phyloP scores from a whole-genome alignment of 2,797 vertebrate genomes.

The Microctenopoma stevenorrisi region DNA sequence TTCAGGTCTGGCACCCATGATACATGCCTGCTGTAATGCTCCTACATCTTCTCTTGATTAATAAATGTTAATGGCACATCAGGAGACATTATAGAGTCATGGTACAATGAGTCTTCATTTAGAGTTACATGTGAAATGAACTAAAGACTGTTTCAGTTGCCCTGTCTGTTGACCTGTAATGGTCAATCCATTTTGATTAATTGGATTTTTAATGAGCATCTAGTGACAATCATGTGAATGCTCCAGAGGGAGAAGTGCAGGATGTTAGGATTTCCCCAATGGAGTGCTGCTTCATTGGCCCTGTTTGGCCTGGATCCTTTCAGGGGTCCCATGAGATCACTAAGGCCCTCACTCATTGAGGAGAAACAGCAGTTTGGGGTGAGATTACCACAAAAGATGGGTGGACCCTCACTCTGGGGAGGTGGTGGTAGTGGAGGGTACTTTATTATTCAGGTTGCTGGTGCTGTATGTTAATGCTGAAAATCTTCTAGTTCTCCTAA shows the following conservation, averaged over 20 bases:
- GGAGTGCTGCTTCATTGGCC: conserved; percentile 72
- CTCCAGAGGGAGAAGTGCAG: conserved; percentile 86
- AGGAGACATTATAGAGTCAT: conserved; percentile 80
- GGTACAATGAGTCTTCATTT: conserved; percentile 90
- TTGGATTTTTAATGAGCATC: conserved; percentile 89
- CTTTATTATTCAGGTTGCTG: conserved; percentile 42
- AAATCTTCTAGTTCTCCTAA: neutral
- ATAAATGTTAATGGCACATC: conserved; percentile 75
- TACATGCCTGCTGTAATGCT: conserved; percentile 7
- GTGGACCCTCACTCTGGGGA: conserved; percentile 29
- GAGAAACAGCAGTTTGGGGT: conserved; percentile 78
- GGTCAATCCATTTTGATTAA: conserved; percentile 91
- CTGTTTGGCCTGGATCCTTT: conserved; percentile 55
- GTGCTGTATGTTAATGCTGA: neutral
- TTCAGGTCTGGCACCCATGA: neutral
- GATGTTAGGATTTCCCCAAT: conserved; percentile 44
- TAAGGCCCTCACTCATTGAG: conserved; percentile 57
- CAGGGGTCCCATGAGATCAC: conserved; percentile 67
- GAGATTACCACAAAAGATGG: conserved; percentile 50
- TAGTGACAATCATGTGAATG: conserved; percentile 87
- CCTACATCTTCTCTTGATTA: conserved; percentile 28
- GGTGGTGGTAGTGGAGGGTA: conserved; percentile 23
- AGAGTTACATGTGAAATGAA: conserved; percentile 84
- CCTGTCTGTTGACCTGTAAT: conserved; percentile 89
- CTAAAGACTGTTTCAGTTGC: conserved; percentile 86